Evolutionary conservation across 2,113 vertebrate species (phyloP), one percentile per base, ranked within the genome.

Genomic region (Charadrius vociferus): DNA sequence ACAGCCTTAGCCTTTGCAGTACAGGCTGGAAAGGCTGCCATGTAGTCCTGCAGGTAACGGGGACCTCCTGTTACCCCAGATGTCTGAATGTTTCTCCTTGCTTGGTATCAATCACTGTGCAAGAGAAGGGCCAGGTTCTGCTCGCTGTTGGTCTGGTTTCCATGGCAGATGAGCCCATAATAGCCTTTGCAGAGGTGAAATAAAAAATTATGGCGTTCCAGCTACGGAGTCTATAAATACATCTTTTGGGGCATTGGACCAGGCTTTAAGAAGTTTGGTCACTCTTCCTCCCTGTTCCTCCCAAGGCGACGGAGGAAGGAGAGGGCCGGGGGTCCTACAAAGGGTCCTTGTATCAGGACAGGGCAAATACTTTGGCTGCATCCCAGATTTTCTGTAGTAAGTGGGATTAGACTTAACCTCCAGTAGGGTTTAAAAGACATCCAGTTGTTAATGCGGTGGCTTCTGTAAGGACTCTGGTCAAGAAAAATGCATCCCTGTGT

Each of bases 181-280:
- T 67, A 94, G 74, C 49, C 90, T 88, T 10, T 5, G 47, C 1
- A 0, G 52, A 85, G 52, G 61, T 34, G 39, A 71, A 85, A 82
- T 79, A 85, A 94, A 87, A 96, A 71, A 56, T 34, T n/a, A 65
- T 47, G 49, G 30, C 1, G 3, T 86, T 95, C 41, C n/a, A 63
- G 52, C 55, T 52, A 80, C 27, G 3, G 50, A 88, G 20, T 71
- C 68, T 84, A 17, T 72, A 71, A 86, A 85, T 63, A 32, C 3
- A 13, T 73, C 55, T 52, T 81, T 27, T 10, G 4, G 37, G 47
- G 63, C 53, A 23, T 37, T 73, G 55, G 59, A 56, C 26, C 3
- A 36, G 52, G 34, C 36, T 89, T 72, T 79, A 43, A 72, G 59
- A 52, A 39, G 52, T 50, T 68, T 7, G 8, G 29, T 29, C 3